Evolutionary conservation across 2,113 vertebrate genomes (phyloP), one percentile per base, ranked within the genome.

Genomic region (Spea bombifrons): DNA sequence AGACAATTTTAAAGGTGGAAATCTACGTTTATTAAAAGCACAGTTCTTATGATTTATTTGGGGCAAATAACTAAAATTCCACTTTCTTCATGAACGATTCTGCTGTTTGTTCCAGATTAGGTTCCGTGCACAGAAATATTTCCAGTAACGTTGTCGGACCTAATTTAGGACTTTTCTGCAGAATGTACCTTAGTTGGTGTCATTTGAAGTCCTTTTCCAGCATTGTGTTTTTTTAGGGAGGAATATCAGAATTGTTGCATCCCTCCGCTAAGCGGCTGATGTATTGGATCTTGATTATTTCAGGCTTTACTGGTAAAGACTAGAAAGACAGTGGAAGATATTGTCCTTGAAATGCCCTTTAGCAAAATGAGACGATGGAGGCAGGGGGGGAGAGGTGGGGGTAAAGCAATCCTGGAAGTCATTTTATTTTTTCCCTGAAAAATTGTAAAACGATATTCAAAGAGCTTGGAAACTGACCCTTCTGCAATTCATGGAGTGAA

Each of bases 291-390:
- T 48, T 66, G 67, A 73, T 80, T 48, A 79, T 73, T 66, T 45
- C 69, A 71, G 68, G 73, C 61, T 30, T 52, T 47, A 30, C 53
- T 15, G 49, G 17, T n/a, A 73, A 13, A 59, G 50, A 59, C 49
- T 15, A 9, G 53, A 55, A 17, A 65, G 78, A 73, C 78, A 45
- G 52, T 45, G 7, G 7, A 50, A 74, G 43, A 73, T 30, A 57
- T 73, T 74, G 78, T 59, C 78, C 78, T 80, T 80, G 64, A 80
- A 13, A 49, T 74, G 71, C 16, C 78, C 78, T 80, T 80, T 13
- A 74, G 70, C 6, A 43, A 49, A 68, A 80, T 68, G 10, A 67
- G 47, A 80, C 63, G 48, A 50, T 57, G 59, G 76, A 53, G 71
- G 68, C n/a, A 16, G 8, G 17, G 16, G 69, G 45, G 12, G 75